Percentiles rank a stretch among this genome's conserved stretches.
Evolutionary conservation across 2,888 invertebrate species (phyloP).

Genomic region (Parthenolecanium corni): DNA sequence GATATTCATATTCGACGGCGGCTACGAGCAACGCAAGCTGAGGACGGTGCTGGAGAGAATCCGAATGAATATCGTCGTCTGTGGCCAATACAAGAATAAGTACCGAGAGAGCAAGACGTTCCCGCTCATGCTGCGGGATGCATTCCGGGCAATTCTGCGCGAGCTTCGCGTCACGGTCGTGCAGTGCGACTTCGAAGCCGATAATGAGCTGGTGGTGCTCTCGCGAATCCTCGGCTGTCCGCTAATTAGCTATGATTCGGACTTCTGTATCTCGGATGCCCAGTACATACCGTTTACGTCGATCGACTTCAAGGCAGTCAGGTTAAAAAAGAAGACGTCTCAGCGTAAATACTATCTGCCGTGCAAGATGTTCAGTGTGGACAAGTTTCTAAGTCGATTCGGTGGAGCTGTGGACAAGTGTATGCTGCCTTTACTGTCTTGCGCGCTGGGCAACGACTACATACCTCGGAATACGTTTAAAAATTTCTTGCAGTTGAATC

Average conservation of each 20-base stretch:
- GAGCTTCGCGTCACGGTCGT: conserved; percentile 55
- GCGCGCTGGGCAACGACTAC: conserved; percentile 82
- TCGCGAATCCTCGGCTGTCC: conserved; percentile 69
- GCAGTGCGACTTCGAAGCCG: conserved; percentile 78
- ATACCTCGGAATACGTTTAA: conserved; percentile 54
- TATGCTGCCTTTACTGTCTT: conserved; percentile 65
- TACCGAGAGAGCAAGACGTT: conserved; percentile 40
- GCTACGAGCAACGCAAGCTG: conserved; percentile 58
- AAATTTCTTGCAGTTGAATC: conserved; percentile 54
- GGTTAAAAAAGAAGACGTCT: conserved; percentile 31
- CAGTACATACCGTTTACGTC: conserved; percentile 66
- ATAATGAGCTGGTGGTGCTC: conserved; percentile 71
- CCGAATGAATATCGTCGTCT: conserved; percentile 23
- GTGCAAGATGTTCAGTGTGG: conserved; percentile 61
- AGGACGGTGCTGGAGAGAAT: conserved; percentile 51
- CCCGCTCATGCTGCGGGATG: conserved; percentile 60
- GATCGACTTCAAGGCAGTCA: conserved; percentile 43
- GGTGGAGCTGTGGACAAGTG: conserved; percentile 52
- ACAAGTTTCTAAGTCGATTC: conserved; percentile 54
- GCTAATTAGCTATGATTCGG: conserved; percentile 84
- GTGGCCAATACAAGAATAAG: conserved; percentile 44
- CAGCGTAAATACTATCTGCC: conserved; percentile 43
- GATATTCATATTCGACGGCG: conserved; percentile 70
- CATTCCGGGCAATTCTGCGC: conserved; percentile 57
- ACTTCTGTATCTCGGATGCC: conserved; percentile 81